Evolutionary conservation across 2,113 vertebrate species (phyloP), one percentile per base, ranked within the genome.

Genomic region (Perognathus longimembris): DNA sequence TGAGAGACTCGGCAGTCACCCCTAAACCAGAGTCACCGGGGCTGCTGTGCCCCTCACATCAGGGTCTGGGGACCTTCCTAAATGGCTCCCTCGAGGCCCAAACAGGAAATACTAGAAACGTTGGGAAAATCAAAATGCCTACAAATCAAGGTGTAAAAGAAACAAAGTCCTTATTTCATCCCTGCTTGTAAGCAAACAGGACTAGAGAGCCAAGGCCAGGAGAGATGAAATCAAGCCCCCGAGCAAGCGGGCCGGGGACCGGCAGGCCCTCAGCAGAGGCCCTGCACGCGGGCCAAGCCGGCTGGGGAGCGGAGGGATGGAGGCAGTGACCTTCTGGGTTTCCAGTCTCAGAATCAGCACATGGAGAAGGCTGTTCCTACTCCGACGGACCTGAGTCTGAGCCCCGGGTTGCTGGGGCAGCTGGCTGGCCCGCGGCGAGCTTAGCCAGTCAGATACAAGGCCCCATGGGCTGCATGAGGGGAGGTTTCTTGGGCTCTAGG

Each of bases 181-280:
- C 50, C 40, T 84, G 63, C 22, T 77, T 28, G 6, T 24, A 54
- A 36, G 5, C 2, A 28, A 50, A 73, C 26, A 38, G 28, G 69
- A 38, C 63, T 59, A 78, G 81, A 74, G 34, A 32, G 21, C 38
- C 28, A n/a, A 12, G 63, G 9, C 69, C 66, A 73, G 63, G 9
- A 95, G 50, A 88, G 85, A 38, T 22, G 21, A 76, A 82, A 18
- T 40, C 20, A 78, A 63, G 36, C 38, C 28, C 42, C 22, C 36
- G 61, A 15, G 28, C 50, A 14, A 26, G 34, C 45, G 8, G 0
- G 20, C 4, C 26, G 36, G 61, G 6, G 14, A 71, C 28, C 71
- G 9, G 10, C 1, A 22, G 67, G 7, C 11, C 9, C 11, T 12
- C 0, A 2, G 5, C 64, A 28, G 30, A n/a, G 50, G 0, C 0